Conservation (phyloP, 2,113 vertebrate species). For the Centrocercus urophasianus region DNA sequence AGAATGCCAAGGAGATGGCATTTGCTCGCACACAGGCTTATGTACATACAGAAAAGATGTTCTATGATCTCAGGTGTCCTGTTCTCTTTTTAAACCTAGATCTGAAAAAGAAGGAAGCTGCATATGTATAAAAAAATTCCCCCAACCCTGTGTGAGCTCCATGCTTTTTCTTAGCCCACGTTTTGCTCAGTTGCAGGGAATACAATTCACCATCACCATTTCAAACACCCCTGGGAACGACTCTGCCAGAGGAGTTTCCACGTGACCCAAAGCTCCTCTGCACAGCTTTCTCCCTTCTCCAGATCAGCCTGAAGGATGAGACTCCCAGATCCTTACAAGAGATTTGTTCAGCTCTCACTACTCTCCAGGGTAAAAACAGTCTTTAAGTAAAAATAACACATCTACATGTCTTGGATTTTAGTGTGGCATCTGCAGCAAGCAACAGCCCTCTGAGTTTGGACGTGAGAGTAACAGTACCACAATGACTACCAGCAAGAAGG, state of each 20-base stretch:
- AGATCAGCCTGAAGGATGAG: accelerated
- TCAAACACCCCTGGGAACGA: not conserved
- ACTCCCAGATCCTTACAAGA: not conserved
- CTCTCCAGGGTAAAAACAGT: not conserved
- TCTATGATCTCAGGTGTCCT: not conserved
- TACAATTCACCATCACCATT: not conserved
- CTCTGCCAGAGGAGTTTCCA: not conserved
- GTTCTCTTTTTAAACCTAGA: not conserved
- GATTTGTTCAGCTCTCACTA: not conserved
- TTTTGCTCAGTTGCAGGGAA: not conserved
- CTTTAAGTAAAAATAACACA: not conserved
- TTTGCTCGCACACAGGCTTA: not conserved
- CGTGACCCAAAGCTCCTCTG: not conserved
- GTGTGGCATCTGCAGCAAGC: not conserved
- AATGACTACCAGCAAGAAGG: accelerated
- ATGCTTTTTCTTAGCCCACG: not conserved
- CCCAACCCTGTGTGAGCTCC: not conserved
- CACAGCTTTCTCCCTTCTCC: not conserved
- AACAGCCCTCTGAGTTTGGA: not conserved
- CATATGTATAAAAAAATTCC: not conserved
- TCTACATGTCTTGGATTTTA: not conserved
- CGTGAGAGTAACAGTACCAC: not conserved
- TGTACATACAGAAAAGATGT: not conserved
- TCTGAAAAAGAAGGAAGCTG: not conserved
- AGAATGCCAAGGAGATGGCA: not conserved